A percentile compares a stretch with the other conserved stretches of the same genome.
phyloP scores from a whole-genome alignment of 2,888 invertebrate genomes.

The Dynastes hyllus region DNA sequence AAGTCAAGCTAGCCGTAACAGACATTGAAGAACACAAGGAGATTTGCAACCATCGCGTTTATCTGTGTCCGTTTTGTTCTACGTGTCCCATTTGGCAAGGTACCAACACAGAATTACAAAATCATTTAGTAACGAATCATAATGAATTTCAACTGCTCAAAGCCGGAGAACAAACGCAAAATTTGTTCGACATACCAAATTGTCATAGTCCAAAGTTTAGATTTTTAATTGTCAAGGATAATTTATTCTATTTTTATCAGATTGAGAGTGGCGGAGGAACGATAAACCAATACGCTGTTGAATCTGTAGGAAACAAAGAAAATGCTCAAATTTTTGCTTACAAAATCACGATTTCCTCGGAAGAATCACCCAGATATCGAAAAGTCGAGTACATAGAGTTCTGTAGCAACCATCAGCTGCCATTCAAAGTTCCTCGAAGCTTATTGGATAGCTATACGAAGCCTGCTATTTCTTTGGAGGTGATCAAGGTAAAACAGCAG shows the following conservation, averaged over 20 bases:
- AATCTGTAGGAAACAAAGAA: background rate
- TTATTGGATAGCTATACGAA: background rate
- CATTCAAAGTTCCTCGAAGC: background rate
- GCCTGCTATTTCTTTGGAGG: background rate
- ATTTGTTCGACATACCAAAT: background rate
- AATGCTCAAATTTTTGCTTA: too few species aligned
- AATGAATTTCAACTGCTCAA: background rate
- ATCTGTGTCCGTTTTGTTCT: background rate
- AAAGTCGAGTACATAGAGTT: background rate
- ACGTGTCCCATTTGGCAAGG: background rate
- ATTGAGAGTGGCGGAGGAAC: background rate
- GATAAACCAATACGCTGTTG: background rate
- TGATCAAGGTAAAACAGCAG: background rate
- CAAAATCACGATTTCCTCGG: too few species aligned
- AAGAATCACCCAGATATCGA: background rate
- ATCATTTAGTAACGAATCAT: background rate
- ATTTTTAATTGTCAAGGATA: background rate
- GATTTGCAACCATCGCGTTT: background rate
- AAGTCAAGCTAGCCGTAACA: background rate
- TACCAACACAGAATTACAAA: background rate
- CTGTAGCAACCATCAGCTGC: background rate
- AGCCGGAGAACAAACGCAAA: background rate
- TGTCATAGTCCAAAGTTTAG: background rate
- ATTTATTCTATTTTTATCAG: background rate
- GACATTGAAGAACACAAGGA: background rate